A percentile compares a stretch with the other conserved stretches of the same genome.
Conservation (phyloP, 37 sponge, comb jelly and placozoan genomes). For the Geodia barretti region DNA sequence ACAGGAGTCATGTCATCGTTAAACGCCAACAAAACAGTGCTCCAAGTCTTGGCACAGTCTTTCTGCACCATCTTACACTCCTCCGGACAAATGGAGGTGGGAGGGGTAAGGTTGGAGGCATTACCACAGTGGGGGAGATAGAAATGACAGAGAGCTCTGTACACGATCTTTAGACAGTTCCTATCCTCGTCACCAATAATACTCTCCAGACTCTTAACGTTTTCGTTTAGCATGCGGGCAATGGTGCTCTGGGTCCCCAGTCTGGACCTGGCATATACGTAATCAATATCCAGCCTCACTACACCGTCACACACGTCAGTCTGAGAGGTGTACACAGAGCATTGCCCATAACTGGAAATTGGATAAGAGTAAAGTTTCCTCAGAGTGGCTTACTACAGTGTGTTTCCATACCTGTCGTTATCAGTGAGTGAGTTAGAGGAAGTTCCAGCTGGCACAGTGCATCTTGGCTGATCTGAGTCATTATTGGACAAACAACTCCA, state of each 20-base stretch:
- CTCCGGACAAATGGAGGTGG: background rate
- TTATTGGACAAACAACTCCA: background rate
- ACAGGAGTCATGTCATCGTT: background rate
- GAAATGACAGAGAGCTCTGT: background rate
- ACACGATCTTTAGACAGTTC: background rate
- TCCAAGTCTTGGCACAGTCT: background rate
- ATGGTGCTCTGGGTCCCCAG: background rate
- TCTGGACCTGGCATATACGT: background rate
- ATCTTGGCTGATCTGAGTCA: background rate
- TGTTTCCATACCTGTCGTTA: background rate
- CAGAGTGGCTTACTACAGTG: background rate
- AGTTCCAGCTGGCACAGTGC: background rate
- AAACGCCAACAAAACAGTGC: background rate
- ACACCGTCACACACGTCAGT: background rate
- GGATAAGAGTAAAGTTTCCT: background rate
- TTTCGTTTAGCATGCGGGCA: background rate
- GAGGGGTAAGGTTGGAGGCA: background rate
- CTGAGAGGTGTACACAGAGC: background rate
- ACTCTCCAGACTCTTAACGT: no score
- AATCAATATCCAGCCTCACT: background rate
- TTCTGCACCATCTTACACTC: background rate
- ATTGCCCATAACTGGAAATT: background rate
- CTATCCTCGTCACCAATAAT: background rate
- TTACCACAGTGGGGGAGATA: background rate
- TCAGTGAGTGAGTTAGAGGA: background rate